phyloP scores from a whole-genome alignment of 2,797 vertebrate species.

The Phrynocephalus vlangalii region DNA sequence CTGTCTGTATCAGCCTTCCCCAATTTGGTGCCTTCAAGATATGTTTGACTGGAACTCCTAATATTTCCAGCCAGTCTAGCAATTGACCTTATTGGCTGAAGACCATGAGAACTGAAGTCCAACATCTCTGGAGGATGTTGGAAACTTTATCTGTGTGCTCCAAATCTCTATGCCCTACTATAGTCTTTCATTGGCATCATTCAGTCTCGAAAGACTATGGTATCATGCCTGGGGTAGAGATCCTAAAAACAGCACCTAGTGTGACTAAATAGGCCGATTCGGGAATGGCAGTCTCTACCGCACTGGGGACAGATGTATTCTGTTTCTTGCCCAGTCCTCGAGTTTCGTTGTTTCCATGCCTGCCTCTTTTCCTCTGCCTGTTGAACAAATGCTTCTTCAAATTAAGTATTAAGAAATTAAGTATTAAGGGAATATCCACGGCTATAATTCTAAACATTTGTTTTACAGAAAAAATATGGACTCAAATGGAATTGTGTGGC shows the following conservation, averaged over 20 bases:
- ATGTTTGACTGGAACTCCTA: background rate
- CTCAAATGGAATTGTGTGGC: background rate
- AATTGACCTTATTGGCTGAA: background rate
- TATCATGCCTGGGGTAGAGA: too few relatives aligned
- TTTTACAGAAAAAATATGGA: background rate
- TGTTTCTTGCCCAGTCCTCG: too few relatives aligned
- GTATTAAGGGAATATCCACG: background rate
- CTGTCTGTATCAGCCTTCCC: background rate
- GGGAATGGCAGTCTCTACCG: too few relatives aligned
- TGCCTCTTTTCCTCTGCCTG: too few relatives aligned
- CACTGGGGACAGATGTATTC: too few relatives aligned
- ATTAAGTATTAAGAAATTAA: too few relatives aligned
- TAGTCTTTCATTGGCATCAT: background rate
- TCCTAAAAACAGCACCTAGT: too few relatives aligned
- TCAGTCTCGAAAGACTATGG: too few relatives aligned
- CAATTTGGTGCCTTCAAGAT: background rate
- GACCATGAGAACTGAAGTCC: background rate
- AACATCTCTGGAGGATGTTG: background rate
- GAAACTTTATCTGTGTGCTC: background rate
- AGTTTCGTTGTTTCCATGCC: too few relatives aligned
- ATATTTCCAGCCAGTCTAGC: background rate
- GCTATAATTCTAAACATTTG: background rate
- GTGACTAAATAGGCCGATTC: too few relatives aligned
- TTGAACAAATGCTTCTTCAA: too few relatives aligned
- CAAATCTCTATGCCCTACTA: background rate